Evolutionary conservation across 1,140 invertebrate genomes (phyloP).

Genomic region (Drosophila littoralis): DNA sequence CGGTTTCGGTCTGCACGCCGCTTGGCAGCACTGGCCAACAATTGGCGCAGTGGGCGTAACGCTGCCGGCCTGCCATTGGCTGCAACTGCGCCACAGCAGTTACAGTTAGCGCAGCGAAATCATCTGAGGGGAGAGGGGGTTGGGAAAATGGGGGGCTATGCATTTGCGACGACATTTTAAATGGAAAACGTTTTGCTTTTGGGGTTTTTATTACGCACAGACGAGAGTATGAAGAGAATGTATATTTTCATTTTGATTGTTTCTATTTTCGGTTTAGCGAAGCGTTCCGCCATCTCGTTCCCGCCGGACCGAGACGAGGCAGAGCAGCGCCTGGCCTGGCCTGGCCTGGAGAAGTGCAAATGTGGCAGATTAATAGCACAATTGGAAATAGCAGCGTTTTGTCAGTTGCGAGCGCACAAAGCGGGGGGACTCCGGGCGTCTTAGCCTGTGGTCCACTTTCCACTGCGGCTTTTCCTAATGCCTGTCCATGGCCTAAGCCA

Average conservation of each 20-base stretch:
- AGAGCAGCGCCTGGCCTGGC: slow-evolving; percentile 24
- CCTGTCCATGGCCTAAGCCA: slow-evolving; percentile 17
- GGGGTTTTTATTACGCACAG: slow-evolving; percentile 77
- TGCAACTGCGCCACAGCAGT: slow-evolving; percentile 2
- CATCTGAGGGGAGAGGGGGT: neutral
- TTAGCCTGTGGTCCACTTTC: slow-evolving; percentile 45
- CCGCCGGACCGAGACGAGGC: slow-evolving; percentile 8
- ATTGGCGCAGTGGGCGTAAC: slow-evolving; percentile 61
- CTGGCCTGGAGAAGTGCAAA: slow-evolving; percentile 73
- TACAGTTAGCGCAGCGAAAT: neutral
- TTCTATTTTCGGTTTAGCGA: slow-evolving; percentile 77
- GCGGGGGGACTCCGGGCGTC: slow-evolving; percentile 3
- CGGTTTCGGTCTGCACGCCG: slow-evolving; percentile 50
- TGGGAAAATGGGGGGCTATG: slow-evolving; percentile 21
- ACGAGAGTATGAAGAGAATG: slow-evolving; percentile 76
- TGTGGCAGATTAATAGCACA: slow-evolving; percentile 84
- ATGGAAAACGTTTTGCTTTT: slow-evolving; percentile 84
- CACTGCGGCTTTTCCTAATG: slow-evolving; percentile 37
- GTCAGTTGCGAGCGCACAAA: slow-evolving; percentile 74
- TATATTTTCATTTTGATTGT: slow-evolving; percentile 82
- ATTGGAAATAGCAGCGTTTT: slow-evolving; percentile 82
- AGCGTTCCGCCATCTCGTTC: slow-evolving; percentile 28
- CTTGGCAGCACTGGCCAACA: slow-evolving; percentile 73
- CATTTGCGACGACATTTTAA: slow-evolving; percentile 83
- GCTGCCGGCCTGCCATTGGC: slow-evolving; percentile 60